These are phyloP conservation scores for Tapera naevia DNA, from an alignment of 2,797 vertebrate genomes.

Conservation along the genomic window DNA sequence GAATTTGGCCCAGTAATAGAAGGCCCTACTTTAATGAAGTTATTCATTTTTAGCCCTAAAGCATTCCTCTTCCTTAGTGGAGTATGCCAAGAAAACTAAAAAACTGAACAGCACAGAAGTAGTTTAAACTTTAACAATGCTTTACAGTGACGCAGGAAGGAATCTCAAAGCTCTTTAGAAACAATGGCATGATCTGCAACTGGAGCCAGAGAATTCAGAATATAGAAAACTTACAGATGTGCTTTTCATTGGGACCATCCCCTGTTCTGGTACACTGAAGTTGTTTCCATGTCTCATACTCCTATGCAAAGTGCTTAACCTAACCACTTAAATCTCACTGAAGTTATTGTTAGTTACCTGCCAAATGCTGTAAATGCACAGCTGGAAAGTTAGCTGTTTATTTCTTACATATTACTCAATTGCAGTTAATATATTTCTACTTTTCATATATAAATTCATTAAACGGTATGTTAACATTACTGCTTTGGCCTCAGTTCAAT, in stretches of 20 bases:
- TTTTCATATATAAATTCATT: neutral
- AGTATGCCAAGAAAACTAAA: conserved; percentile 30
- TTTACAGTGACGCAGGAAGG: neutral
- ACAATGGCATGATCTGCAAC: conserved; percentile 4
- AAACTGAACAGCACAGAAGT: neutral
- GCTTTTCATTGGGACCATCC: neutral
- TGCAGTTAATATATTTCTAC: neutral
- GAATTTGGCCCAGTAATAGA: conserved; percentile 33
- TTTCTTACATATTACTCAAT: neutral
- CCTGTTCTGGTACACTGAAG: neutral
- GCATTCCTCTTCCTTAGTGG: neutral
- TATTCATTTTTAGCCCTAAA: conserved; percentile 47
- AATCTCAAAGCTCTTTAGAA: conserved; percentile 18
- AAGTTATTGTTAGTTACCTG: neutral
- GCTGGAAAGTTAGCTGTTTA: neutral
- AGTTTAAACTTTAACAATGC: conserved; percentile 29
- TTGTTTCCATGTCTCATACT: neutral
- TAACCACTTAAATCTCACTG: neutral
- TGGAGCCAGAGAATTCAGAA: neutral
- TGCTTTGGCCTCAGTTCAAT: neutral
- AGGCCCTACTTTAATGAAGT: conserved; percentile 18
- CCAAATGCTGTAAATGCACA: neutral
- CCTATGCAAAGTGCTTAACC: neutral
- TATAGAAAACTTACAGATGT: neutral
- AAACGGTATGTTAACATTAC: neutral